phyloP scores from a whole-genome alignment of 2,113 vertebrate genomes.

The Pan paniscus region DNA sequence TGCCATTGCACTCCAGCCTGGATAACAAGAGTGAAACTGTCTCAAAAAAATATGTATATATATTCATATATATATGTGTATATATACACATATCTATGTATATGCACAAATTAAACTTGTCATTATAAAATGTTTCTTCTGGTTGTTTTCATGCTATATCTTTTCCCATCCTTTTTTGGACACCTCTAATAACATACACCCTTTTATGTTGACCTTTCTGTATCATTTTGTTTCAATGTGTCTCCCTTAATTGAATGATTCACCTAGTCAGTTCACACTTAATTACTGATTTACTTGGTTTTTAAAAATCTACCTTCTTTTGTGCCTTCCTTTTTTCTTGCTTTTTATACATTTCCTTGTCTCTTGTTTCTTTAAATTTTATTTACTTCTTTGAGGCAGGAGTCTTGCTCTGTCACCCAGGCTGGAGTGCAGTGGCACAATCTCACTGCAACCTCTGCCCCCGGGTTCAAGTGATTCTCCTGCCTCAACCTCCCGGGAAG shows the following conservation, averaged over 20 bases:
- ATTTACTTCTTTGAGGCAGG: too few relatives aligned
- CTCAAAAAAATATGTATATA: too few relatives aligned
- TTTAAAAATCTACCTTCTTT: background rate
- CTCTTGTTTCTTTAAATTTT: too few relatives aligned
- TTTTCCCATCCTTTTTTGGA: background rate
- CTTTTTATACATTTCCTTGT: background rate
- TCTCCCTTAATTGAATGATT: background rate
- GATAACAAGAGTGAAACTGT: too few relatives aligned
- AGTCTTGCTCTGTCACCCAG: too few relatives aligned
- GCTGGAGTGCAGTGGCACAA: too few relatives aligned
- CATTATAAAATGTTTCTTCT: background rate
- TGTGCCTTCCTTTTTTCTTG: background rate
- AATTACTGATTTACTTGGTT: background rate
- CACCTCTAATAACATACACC: too few relatives aligned
- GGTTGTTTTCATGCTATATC: background rate
- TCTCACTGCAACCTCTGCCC: background rate
- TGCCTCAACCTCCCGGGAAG: fast-evolving
- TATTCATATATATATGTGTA: too few relatives aligned
- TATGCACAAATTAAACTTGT: background rate
- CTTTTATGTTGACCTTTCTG: background rate
- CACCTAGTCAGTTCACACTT: background rate
- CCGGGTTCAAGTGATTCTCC: background rate
- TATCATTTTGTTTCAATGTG: background rate
- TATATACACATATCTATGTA: too few relatives aligned
- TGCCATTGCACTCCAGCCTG: too few relatives aligned